Evolutionary conservation across 2,113 vertebrate genomes (phyloP), one percentile per base, ranked within the genome.

Genomic region (Platichthys stellatus): DNA sequence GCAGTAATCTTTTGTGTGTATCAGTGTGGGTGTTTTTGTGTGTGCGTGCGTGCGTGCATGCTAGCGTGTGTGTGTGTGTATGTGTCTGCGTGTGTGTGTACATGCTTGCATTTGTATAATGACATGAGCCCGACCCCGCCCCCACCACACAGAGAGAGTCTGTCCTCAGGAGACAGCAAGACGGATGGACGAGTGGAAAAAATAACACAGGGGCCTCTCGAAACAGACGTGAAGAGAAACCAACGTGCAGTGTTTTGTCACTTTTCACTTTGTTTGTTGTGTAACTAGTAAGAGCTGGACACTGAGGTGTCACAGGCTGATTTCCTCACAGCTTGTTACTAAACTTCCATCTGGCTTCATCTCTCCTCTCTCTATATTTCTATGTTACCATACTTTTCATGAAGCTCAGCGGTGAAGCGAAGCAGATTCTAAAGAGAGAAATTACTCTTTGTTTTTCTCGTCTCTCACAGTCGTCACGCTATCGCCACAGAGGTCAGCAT

Each of bases 161-260:
- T 68, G n/a, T 81, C 51, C 57, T 59, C 66, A 58, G 40, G 62
- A 57, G 72, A 79, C 68, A 74, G 64, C 59, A 57, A 76, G 63
- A 74, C 35, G 8, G 72, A 86, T 26, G 49, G 57, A 62, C 72
- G 23, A 72, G 47, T 61, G 38, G 23, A 35, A 62, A 17, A 53
- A 73, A 74, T 0, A 24, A 69, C 49, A 59, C 28, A 28, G 7
- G 31, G 12, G 20, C 31, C 20, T 18, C 18, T 45, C 45, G 18
- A 35, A 35, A 76, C 28, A 58, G 20, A 68, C 12, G 63, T 35
- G 56, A 10, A 11, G 0, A 58, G 40, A 21, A 0, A 2, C 18
- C 12, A 49, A 60, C 1, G 13, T 53, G 12, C 20, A 53, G 17
- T 54, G 18, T 54, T 54, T 24, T 23, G n/a, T 57, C 21, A 57